These are phyloP conservation scores for Aricia agestis DNA, from an alignment of 1,140 invertebrate species.

Conservation along the genomic window DNA sequence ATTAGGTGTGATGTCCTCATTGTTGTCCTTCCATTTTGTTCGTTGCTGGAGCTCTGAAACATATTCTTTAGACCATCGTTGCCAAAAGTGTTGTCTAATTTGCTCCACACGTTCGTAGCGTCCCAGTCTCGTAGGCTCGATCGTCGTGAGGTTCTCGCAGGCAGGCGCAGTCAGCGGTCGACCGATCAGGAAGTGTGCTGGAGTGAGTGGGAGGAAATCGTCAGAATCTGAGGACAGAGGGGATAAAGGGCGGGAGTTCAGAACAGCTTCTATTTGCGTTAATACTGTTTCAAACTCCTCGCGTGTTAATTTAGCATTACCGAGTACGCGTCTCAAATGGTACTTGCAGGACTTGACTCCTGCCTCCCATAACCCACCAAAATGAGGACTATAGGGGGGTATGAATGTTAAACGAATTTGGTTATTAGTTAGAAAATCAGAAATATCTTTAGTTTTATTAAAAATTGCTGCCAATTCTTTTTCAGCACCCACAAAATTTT, in stretches of 20 bases:
- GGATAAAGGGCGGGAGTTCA: conserved; percentile 14
- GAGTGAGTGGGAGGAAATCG: neutral
- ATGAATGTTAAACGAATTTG: conserved; percentile 12
- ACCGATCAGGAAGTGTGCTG: neutral
- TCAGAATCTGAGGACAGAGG: conserved; percentile 14
- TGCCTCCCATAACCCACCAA: conserved; percentile 17
- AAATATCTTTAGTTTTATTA: conserved; percentile 15
- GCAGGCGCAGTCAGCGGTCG: neutral
- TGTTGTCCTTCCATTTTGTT: neutral
- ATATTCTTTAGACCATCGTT: neutral
- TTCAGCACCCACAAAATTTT: conserved; percentile 31
- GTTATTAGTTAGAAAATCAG: conserved; percentile 21
- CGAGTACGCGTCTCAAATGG: neutral
- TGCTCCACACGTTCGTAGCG: neutral
- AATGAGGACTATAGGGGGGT: conserved; percentile 11
- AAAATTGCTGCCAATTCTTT: conserved; percentile 24
- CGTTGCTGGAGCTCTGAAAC: neutral
- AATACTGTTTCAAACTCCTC: conserved; percentile 14
- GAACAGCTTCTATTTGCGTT: conserved; percentile 14
- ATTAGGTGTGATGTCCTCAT: neutral
- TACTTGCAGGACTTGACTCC: conserved; percentile 10
- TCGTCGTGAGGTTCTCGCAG: neutral
- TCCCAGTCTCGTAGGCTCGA: neutral
- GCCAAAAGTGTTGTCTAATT: neutral
- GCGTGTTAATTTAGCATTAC: neutral